A percentile compares a stretch with the other conserved stretches of the same genome.
Evolutionary conservation across 2,113 vertebrate genomes (phyloP).

Genomic region (Empidonax alnorum): DNA sequence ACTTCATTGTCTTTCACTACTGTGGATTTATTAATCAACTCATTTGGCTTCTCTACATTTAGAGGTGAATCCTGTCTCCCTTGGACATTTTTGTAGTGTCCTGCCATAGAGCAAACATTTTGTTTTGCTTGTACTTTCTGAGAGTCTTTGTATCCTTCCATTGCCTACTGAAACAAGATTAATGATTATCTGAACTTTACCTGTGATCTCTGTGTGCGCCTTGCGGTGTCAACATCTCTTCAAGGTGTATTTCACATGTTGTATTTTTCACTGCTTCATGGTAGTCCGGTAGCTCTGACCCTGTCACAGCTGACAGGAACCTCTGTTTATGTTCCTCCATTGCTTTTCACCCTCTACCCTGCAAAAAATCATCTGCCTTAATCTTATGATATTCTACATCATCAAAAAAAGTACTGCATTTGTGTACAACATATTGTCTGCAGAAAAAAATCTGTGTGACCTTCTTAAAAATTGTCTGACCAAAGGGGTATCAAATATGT

Average conservation of each 20-base stretch:
- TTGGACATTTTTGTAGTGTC: neutral
- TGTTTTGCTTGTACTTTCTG: neutral
- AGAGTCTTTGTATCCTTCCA: neutral
- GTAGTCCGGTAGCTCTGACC: neutral
- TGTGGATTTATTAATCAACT: neutral
- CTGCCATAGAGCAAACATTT: neutral
- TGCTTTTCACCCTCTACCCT: neutral
- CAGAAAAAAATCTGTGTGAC: neutral
- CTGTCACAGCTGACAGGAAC: conserved; percentile 14
- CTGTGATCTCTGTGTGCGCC: conserved; percentile 6
- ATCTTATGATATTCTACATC: neutral
- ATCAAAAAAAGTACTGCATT: conserved; percentile 34
- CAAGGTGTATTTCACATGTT: conserved; percentile 28
- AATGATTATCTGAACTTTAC: conserved; percentile 30
- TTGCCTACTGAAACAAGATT: neutral
- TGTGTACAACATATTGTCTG: neutral
- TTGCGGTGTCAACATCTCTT: conserved; percentile 42
- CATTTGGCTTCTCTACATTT: neutral
- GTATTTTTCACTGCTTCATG: neutral
- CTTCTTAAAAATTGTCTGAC: neutral
- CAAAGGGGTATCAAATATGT: neutral
- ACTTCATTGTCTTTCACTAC: neutral
- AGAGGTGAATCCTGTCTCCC: neutral
- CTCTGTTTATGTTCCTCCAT: neutral
- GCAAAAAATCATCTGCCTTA: neutral